Base-by-base conservation (phyloP, 92 coral and sea anemone species). In the Scolanthus callimorphus region DNA sequence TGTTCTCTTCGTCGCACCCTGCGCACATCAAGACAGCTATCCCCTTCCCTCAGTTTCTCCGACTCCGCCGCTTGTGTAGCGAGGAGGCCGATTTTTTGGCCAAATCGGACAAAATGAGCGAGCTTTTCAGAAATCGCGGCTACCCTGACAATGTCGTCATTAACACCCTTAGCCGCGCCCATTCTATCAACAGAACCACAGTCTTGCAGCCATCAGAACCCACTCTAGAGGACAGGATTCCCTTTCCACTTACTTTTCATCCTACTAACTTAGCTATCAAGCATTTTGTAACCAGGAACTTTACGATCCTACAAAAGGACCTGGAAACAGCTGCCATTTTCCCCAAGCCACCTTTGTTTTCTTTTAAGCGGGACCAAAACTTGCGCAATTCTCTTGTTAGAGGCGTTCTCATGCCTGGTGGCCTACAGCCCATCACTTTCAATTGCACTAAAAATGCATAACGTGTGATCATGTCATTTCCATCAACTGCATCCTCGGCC, bases 1-100 rank as follows among this genome's bases (percentile, higher is more conserved):
- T 28, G 1, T 64, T 24, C 17, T 25, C 63, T 19, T 64, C n/a
- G 10, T 51, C 67, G 11, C 71, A 64, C 9, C 71, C 71, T 12
- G 0, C 23, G 11, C 66, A 64, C 29, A 63, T 64, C 13, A 53
- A 64, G 50, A 30, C 29, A 19, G 28, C 65, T 27, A 60, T 60
- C 38, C 59, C 66, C 1, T 60, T 34, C 3, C 38, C 66, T 0
- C 66, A 34, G 28, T 60, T 60, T 60, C 66, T 34, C 41, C 6
- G 41, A 34, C 41, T 34, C 15, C 41, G 41, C 41, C 41, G 41
- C 6, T 15, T 34, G 1, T 60, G 66, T 3, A 60, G 59, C 1
- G 57, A 34, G 0, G 2, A 60, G 2, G 31, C 27, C 1, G 66
- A 39, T 2, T 34, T 34, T 34, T 15, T 6, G 8, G 6, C 41